Evolutionary conservation across 2,888 invertebrate genomes (phyloP), one percentile per base, ranked within the genome.

Genomic region (Dryomyza anilis): DNA sequence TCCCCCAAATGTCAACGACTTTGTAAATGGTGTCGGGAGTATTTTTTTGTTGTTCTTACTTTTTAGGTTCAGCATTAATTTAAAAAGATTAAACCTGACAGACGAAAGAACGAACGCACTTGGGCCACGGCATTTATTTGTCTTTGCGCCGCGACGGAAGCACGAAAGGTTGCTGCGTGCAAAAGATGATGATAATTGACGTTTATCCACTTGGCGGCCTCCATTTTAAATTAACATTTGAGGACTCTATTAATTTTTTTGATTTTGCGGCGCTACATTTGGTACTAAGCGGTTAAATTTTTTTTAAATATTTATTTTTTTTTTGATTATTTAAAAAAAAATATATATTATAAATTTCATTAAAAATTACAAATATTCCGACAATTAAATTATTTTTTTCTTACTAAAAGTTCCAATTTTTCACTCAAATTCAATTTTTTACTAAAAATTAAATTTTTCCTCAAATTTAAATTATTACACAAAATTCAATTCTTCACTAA

Each of bases 151-250:
- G 53, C 46, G 29, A 27, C 29, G 64, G 50, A 52, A 50, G 56
- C 48, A 27, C n/a, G n/a, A n/a, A n/a, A n/a, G 33, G 46, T 39
- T 16, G 46, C n/a, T 14, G 46, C n/a, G 33, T 25, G 5, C 36
- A 56, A 39, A 53, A 53, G 43, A 23, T 60, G 45, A 65, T 65
- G 45, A 65, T 60, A 65, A 60, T 65, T 65, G 64, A 65, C 64
- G 53, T 65, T 65, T 65, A 65, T 60, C 60, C 64, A 55, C 56
- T 65, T 65, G 56, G 7, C 12, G 45, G 25, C 21, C 53, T 43
- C 1, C 16, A 19, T 19, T 23, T 36, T 14, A 23, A n/a, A 14
- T 23, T 25, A 14, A 23, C 48, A 12, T 50, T 50, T 6, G 8
- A 43, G 43, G 43, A 43, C 4, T 43, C 43, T 6, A 43, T n/a